Evolutionary conservation across 2,113 vertebrate genomes (phyloP).

Genomic region (Datnioides undecimradiatus): DNA sequence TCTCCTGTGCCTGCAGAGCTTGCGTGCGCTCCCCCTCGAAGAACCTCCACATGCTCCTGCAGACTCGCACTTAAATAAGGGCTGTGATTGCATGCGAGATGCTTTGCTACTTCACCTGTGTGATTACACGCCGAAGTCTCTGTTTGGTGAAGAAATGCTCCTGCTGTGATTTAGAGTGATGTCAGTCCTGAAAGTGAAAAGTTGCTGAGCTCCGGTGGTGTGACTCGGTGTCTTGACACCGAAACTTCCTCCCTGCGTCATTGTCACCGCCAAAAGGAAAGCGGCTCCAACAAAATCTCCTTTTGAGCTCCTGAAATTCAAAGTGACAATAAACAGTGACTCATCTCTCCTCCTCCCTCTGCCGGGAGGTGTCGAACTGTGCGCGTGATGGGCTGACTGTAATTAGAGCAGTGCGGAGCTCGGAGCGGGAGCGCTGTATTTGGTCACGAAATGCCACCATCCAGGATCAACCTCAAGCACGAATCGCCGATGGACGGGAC

Average conservation of each 20-base stretch:
- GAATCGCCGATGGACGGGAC: conserved; percentile 33
- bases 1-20: neutral
- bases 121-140: no score
- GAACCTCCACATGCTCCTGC: neutral
- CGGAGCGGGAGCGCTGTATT: conserved; percentile 20
- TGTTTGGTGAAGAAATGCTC: no score
- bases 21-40: neutral
- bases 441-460: conserved; percentile 17
- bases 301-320: conserved; percentile 36
- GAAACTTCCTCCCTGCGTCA: conserved; percentile 22
- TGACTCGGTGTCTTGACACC: neutral
- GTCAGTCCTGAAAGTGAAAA: neutral
- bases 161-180: neutral
- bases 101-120: neutral
- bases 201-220: neutral
- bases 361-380: conserved; percentile 28
- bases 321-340: conserved; percentile 52
- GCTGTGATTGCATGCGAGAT: neutral
- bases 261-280: conserved; percentile 2
- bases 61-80: neutral
- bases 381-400: conserved; percentile 27
- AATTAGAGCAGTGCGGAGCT: conserved; percentile 53
- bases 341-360: conserved; percentile 36
- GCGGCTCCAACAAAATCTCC: conserved; percentile 6
- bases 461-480: conserved; percentile 27